Percentiles rank a stretch among this genome's conserved stretches.
These are phyloP conservation scores for Atta colombica DNA, from an alignment of 1,140 invertebrate genomes.

Conservation along the genomic window DNA sequence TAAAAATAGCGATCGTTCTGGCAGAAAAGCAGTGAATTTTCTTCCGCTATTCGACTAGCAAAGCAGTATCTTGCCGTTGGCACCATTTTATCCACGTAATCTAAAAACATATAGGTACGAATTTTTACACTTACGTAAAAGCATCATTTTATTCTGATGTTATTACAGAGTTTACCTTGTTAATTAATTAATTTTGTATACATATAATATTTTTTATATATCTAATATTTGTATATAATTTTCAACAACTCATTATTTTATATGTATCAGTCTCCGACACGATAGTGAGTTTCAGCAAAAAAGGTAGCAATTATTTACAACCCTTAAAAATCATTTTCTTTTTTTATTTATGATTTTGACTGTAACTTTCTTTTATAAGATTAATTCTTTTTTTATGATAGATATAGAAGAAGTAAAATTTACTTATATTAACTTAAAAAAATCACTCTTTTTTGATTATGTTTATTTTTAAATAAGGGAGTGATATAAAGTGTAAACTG, in stretches of 20 bases:
- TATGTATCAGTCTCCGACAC: too few species aligned
- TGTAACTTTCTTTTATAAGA: too few species aligned
- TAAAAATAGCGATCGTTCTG: conserved; percentile 47
- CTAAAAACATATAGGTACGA: conserved; percentile 35
- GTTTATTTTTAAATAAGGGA: too few species aligned
- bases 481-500: neutral
- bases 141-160: neutral
- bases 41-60: neutral
- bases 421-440: too few species aligned
- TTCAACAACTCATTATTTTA: neutral
- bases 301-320: too few species aligned
- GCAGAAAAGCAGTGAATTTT: conserved; percentile 43
- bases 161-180: neutral
- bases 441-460: too few species aligned
- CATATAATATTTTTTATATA: neutral
- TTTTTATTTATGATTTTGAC: too few species aligned
- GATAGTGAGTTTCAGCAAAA: too few species aligned
- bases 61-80: conserved; percentile 7
- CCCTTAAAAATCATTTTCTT: too few species aligned
- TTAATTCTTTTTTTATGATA: too few species aligned
- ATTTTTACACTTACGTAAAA: neutral
- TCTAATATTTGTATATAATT: neutral
- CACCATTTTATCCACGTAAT: conserved; percentile 11
- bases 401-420: too few species aligned
- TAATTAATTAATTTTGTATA: neutral